These are phyloP conservation scores for Mesorhabditis belari DNA, from an alignment of 2,888 invertebrate species.

Conservation along the genomic window DNA sequence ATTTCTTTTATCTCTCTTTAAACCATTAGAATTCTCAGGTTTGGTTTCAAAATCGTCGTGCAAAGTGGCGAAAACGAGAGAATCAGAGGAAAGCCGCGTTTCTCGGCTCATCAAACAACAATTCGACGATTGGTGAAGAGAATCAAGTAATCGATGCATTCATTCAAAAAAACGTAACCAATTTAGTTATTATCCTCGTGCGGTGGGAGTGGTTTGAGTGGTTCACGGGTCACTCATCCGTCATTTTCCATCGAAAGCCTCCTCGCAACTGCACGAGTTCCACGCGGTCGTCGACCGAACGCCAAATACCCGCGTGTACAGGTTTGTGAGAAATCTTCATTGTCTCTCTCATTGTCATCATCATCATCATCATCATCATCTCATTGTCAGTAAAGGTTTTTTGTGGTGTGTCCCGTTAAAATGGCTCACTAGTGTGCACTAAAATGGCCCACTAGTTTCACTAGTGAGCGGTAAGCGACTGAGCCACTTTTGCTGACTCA, in stretches of 20 bases:
- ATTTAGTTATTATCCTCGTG: no score
- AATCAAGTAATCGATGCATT: no score
- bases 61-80: slow-evolving; percentile 98
- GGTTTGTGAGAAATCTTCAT: slow-evolving; percentile 19
- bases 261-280: slow-evolving; percentile 57
- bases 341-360: not conserved
- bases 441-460: no score
- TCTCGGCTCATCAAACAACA: not conserved
- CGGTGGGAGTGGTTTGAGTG: no score
- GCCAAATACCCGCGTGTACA: slow-evolving; percentile 58
- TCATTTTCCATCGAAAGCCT: slow-evolving; percentile 57
- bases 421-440: no score
- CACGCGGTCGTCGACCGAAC: slow-evolving; percentile 57
- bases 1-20: no score
- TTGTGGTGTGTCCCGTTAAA: no score
- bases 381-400: no score
- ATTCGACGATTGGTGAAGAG: no score
- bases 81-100: not conserved
- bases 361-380: not conserved
- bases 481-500: not conserved
- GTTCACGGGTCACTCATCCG: slow-evolving; percentile 4
- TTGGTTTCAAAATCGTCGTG: slow-evolving; percentile 98
- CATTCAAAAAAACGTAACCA: no score
- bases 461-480: not conserved
- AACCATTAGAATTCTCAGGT: slow-evolving; percentile 65